Base-by-base conservation (phyloP, 1,140 invertebrate genomes). In the Ooceraea biroi region DNA sequence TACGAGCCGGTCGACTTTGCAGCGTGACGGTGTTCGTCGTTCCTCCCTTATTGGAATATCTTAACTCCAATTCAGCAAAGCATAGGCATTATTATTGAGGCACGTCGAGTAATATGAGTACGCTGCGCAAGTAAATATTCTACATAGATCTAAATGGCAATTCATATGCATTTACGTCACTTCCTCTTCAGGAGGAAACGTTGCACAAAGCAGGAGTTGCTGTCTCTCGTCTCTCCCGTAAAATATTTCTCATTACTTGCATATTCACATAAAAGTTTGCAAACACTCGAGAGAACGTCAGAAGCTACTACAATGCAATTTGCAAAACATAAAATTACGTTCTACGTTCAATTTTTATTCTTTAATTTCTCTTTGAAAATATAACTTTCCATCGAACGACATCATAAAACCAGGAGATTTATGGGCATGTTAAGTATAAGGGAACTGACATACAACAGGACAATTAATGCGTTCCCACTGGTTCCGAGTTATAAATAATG, bases 401-500 rank as follows among this genome's bases (percentile, higher is more conserved):
- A n/a, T 74, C 48, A 76, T 50, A 30, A 76, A 65, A 48, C 7
- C 12, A 27, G n/a, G 11, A 57, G 19, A 44, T 22, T 19, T 44
- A 19, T 44, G 65, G 50, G 30, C 22, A 69, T 44, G 52, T 76
- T 57, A 71, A 80, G 19, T 30, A 46, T 5, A 46, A 22, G 25
- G 57, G 11, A 69, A 11, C 25, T 30, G 3, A 44, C 48, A 76
- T 22, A 66, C n/a, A 71, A 41, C 25, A 22, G 25, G 57, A 58
- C 58, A 87, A 86, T 90, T 88, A 88, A 87, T 88, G 74, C 25
- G 46, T 69, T 25, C 22, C 19, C 22, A n/a, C 27, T 46, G 50
- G 12, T 48, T 14, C 58, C 30, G 71, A 19, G 41, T 50, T 76
- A 85, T 86, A 87, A 90, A 88, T 89, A 88, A 89, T 85, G 76